phyloP scores from a whole-genome alignment of 2,797 vertebrate genomes.

The Gymnoscopelus braueri region DNA sequence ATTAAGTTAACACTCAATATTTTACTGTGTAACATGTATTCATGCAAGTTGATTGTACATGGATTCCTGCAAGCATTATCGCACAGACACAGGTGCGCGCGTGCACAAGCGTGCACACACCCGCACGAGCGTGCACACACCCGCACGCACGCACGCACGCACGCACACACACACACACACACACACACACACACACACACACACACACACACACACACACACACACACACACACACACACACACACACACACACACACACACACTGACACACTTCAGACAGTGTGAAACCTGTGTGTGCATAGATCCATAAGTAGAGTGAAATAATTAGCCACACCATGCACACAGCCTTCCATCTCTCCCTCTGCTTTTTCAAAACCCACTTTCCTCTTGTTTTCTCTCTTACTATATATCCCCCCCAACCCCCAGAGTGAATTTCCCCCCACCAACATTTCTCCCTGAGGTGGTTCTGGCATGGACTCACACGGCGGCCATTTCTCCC shows the following conservation, averaged over 20 bases:
- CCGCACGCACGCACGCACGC: slow-evolving; percentile 7
- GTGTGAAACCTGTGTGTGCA: slow-evolving; percentile 65
- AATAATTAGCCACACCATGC: slow-evolving; percentile 76
- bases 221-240: slow-evolving; percentile 15
- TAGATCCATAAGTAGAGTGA: slow-evolving; percentile 67
- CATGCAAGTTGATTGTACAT: no score
- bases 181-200: slow-evolving; percentile 13
- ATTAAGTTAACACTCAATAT: no score
- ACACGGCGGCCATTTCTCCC: slow-evolving; percentile 81
- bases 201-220: neutral
- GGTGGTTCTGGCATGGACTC: slow-evolving; percentile 83
- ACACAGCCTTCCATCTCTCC: slow-evolving; percentile 60
- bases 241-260: slow-evolving; percentile 1
- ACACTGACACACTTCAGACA: slow-evolving; percentile 4
- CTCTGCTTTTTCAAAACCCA: slow-evolving; percentile 56
- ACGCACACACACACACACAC: slow-evolving; percentile 7
- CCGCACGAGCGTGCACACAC: slow-evolving; percentile 2
- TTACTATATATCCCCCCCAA: slow-evolving; percentile 28
- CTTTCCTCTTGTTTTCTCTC: slow-evolving; percentile 55
- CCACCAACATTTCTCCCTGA: slow-evolving; percentile 77
- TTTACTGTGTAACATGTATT: no score
- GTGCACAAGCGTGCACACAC: slow-evolving; percentile 1
- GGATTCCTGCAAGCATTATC: no score
- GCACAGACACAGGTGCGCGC: neutral
- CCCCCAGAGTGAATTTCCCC: slow-evolving; percentile 4